Evolutionary conservation across 1,140 invertebrate species (phyloP).

Genomic region (Colletes gigas): DNA sequence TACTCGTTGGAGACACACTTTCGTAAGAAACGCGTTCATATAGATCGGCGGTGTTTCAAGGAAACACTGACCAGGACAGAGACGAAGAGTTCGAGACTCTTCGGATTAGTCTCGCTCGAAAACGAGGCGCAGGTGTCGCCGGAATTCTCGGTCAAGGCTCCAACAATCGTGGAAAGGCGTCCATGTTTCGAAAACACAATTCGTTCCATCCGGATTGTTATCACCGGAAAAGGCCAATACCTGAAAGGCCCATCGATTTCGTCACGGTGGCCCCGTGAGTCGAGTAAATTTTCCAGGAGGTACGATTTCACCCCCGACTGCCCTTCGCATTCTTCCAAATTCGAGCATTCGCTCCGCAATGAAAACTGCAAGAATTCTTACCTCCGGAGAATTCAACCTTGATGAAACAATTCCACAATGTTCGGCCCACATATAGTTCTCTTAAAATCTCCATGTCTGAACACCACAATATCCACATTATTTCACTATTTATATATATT

Average conservation of each 20-base stretch:
- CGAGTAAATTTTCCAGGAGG: conserved; percentile 8
- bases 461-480: too few species aligned
- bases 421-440: too few species aligned
- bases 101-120: conserved; percentile 58
- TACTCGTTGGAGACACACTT: background rate
- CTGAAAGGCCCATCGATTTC: conserved; percentile 62
- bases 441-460: too few species aligned
- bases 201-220: conserved; percentile 74
- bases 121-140: conserved; percentile 59
- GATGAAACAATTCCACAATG: background rate
- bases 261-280: conserved; percentile 55
- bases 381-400: background rate
- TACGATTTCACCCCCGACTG: conserved; percentile 24
- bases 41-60: background rate
- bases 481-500: too few species aligned
- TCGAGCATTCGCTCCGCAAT: conserved; percentile 1
- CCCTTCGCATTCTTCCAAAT: conserved; percentile 8
- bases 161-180: conserved; percentile 57
- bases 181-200: conserved; percentile 75
- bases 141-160: conserved; percentile 56
- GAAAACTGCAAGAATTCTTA: background rate
- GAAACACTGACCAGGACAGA: background rate
- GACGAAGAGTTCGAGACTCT: background rate
- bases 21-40: background rate
- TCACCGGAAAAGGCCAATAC: conserved; percentile 58